Percentiles rank a stretch among this genome's conserved stretches.
Conservation (phyloP, 2,797 vertebrate genomes). For the Tympanoctomys barrerae region DNA sequence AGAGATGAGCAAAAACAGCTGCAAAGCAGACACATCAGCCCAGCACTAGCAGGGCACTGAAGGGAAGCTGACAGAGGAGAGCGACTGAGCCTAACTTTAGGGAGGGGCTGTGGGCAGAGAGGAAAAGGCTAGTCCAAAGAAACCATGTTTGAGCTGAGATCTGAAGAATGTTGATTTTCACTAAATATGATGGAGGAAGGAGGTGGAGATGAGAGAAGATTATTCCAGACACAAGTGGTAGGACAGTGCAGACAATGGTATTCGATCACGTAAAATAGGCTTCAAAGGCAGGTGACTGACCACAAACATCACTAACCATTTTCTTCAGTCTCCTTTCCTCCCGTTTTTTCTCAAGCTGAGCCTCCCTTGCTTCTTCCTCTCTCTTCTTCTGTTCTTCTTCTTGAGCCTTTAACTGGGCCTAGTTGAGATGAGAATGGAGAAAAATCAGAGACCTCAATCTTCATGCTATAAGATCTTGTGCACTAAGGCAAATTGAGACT, state of each 20-base stretch:
- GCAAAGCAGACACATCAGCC: neutral
- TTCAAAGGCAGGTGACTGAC: neutral
- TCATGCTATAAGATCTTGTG: slow-evolving; percentile 31
- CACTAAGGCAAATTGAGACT: slow-evolving; percentile 14
- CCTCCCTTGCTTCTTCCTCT: slow-evolving; percentile 92
- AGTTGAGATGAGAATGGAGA: slow-evolving; percentile 65
- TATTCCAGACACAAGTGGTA: neutral
- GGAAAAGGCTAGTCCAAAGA: slow-evolving; percentile 14
- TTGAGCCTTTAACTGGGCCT: slow-evolving; percentile 93
- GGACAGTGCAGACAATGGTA: neutral
- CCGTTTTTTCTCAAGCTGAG: slow-evolving; percentile 87
- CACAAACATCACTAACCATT: slow-evolving; percentile 87
- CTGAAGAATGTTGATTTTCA: slow-evolving; percentile 38
- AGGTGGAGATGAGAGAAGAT: neutral
- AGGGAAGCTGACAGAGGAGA: neutral
- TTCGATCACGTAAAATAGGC: neutral
- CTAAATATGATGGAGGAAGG: neutral
- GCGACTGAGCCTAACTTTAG: neutral
- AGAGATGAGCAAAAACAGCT: neutral
- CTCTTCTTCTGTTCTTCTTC: slow-evolving; percentile 91
- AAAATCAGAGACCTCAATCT: slow-evolving; percentile 60
- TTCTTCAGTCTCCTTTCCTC: slow-evolving; percentile 92
- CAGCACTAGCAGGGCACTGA: slow-evolving; percentile 6
- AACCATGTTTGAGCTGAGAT: neutral
- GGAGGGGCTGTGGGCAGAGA: neutral